Conservation (phyloP, 2,113 vertebrate genomes). For the Tapirus terrestris region DNA sequence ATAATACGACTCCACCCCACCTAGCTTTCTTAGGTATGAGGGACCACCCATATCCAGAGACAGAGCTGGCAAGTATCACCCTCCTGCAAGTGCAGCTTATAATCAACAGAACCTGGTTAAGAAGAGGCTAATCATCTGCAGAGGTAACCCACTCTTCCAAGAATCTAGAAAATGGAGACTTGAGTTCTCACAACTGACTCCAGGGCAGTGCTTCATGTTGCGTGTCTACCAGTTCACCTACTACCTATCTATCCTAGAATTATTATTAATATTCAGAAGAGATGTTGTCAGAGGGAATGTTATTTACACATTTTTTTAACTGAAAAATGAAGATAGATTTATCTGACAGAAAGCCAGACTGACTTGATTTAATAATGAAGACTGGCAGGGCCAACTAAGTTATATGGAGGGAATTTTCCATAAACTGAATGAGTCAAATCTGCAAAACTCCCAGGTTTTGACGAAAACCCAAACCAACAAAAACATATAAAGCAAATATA, state of each 20-base stretch:
- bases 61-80: background rate
- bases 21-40: background rate
- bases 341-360: background rate
- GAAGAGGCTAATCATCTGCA: background rate
- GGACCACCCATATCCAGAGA: background rate
- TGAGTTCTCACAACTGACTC: background rate
- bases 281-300: background rate
- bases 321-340: slow-evolving; percentile 23
- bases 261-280: background rate
- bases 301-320: background rate
- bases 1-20: background rate
- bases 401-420: background rate
- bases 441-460: background rate
- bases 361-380: slow-evolving; percentile 22
- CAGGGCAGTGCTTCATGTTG: background rate
- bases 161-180: background rate
- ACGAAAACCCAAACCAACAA: slow-evolving; percentile 2
- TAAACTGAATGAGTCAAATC: background rate
- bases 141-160: background rate
- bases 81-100: background rate
- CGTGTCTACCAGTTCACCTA: background rate
- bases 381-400: background rate
- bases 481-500: background rate
- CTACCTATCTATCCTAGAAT: background rate
- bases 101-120: background rate